Evolutionary conservation across 2,888 invertebrate genomes (phyloP).

Genomic region (Ptilodon capucinus): DNA sequence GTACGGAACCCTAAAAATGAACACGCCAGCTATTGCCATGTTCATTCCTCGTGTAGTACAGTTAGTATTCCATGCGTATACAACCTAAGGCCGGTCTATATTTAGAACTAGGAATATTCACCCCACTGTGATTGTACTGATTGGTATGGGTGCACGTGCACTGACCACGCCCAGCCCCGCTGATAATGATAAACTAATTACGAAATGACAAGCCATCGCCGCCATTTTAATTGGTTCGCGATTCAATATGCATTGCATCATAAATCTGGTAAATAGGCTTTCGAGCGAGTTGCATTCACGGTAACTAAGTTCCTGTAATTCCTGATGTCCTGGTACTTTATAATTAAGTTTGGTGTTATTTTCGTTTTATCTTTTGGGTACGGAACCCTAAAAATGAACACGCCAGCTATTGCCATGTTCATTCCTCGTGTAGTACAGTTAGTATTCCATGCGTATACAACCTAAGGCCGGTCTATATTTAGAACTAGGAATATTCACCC

Average conservation of each 20-base stretch:
- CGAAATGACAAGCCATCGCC: constrained; percentile 71
- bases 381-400: no score
- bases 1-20: no score
- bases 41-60: no score
- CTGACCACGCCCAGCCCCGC: constrained; percentile 61
- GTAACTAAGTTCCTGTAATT: not conserved
- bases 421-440: no score
- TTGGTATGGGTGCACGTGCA: constrained; percentile 42
- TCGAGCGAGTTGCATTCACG: constrained; percentile 19
- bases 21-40: no score
- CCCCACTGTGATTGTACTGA: constrained; percentile 21
- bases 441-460: not conserved
- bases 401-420: no score
- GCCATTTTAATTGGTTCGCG: constrained; percentile 76
- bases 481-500: not conserved
- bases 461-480: not conserved
- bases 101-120: not conserved
- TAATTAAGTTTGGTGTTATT: no score
- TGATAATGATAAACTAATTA: constrained; percentile 81
- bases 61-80: no score
- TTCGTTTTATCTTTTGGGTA: no score
- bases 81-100: not conserved
- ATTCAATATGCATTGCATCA: constrained; percentile 59
- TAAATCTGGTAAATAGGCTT: constrained; percentile 43
- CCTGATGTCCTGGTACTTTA: not conserved